Evolutionary conservation across 2,888 invertebrate genomes (phyloP).

Genomic region (Lysandra coridon): DNA sequence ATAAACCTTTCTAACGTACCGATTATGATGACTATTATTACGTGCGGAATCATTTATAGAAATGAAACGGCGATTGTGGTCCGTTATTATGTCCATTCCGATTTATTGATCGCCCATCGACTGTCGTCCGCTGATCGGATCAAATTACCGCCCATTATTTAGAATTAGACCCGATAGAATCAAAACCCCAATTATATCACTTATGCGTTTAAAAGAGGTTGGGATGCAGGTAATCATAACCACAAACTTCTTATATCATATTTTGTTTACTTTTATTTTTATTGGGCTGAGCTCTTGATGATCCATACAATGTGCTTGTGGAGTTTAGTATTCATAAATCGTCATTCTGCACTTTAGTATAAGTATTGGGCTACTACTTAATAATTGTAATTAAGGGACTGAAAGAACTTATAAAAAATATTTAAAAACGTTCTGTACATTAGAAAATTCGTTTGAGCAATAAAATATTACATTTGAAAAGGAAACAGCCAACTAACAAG

Average conservation of each 20-base stretch:
- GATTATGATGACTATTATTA: slow-evolving; percentile 77
- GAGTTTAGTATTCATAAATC: background rate
- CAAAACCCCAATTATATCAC: slow-evolving; percentile 79
- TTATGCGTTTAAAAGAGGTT: slow-evolving; percentile 80
- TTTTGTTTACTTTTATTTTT: slow-evolving; percentile 35
- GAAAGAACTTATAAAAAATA: background rate
- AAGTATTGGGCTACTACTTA: background rate
- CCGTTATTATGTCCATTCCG: slow-evolving; percentile 77
- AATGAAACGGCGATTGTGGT: slow-evolving; percentile 76
- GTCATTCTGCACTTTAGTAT: background rate
- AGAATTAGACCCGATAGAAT: slow-evolving; percentile 79
- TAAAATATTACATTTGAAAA: background rate
- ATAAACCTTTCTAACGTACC: slow-evolving; percentile 48
- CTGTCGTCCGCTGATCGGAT: slow-evolving; percentile 76
- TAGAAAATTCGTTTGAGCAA: background rate
- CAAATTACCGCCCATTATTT: slow-evolving; percentile 79
- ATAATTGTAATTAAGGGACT: background rate
- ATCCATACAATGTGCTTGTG: background rate
- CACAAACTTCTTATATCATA: slow-evolving; percentile 49
- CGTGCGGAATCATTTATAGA: slow-evolving; percentile 78
- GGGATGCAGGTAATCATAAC: slow-evolving; percentile 68
- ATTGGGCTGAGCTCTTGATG: slow-evolving; percentile 22
- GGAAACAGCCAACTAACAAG: background rate
- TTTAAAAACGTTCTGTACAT: background rate
- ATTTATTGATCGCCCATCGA: slow-evolving; percentile 80